A percentile compares a stretch with the other conserved stretches of the same genome.
phyloP scores from a whole-genome alignment of 2,888 invertebrate species.

The Leptura quadrifasciata region DNA sequence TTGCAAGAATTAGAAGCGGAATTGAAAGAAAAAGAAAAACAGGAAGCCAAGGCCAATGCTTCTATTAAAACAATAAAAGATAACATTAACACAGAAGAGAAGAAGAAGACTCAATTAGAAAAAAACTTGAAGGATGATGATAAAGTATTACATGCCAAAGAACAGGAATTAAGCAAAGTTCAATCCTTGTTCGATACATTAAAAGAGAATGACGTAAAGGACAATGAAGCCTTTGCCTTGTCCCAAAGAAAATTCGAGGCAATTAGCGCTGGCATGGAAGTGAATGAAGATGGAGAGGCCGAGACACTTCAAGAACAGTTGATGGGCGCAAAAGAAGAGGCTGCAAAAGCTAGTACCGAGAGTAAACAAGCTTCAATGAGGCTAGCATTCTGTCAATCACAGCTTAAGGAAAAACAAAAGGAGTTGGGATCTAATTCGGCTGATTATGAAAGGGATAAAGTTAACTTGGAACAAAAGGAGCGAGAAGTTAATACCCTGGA shows the following conservation, averaged over 20 bases:
- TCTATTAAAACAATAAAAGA: constrained; percentile 80
- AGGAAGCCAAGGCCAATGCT: constrained; percentile 81
- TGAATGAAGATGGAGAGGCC: constrained; percentile 86
- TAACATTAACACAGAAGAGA: constrained; percentile 81
- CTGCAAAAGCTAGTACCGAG: constrained; percentile 86
- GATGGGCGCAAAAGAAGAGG: constrained; percentile 86
- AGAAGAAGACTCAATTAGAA: constrained; percentile 81
- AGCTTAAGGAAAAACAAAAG: constrained; percentile 80
- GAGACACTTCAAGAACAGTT: constrained; percentile 93
- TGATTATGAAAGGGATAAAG: constrained; percentile 81
- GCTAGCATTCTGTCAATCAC: constrained; percentile 78
- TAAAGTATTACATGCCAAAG: constrained; percentile 77
- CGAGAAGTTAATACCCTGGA: constrained; percentile 77
- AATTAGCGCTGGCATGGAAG: constrained; percentile 82
- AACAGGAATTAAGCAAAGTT: constrained; percentile 77
- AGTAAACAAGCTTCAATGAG: constrained; percentile 87
- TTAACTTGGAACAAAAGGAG: constrained; percentile 76
- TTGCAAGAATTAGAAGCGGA: constrained; percentile 80
- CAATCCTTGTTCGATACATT: constrained; percentile 82
- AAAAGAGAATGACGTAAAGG: constrained; percentile 80
- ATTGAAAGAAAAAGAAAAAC: constrained; percentile 79
- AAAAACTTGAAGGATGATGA: constrained; percentile 83
- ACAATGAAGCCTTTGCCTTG: constrained; percentile 80
- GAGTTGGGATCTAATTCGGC: constrained; percentile 82
- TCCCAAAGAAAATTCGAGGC: constrained; percentile 91